Base-by-base conservation (phyloP, 1,140 invertebrate species). In the Alviniconcha marisindica region DNA sequence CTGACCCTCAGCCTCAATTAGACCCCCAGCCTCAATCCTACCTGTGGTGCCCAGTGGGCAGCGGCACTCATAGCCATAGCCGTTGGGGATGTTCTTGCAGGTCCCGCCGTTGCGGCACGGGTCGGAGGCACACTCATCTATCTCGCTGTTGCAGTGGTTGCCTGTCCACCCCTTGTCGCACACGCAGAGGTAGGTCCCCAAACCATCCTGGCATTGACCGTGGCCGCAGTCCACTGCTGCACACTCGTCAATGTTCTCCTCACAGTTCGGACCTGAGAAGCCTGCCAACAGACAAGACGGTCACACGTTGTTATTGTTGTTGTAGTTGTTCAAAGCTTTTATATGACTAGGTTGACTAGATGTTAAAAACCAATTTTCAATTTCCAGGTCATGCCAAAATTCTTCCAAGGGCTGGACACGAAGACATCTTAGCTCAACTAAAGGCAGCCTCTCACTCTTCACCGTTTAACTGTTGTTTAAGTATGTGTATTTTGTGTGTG, bases 31-130 rank as follows among this genome's bases (percentile, higher is more conserved):
- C n/a, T n/a, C n/a, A n/a, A n/a, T n/a, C 79, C 83, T 79, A 85
- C 98, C 98, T 60, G 95, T 96, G 91, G 98, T 99, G 77, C 95
- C 97, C 0, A 95, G 89, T 0, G 95, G 95, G 91, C 97, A 98
- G 0, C 95, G 92, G 92, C 97, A 98, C 66, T 95, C 93, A 93
- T 90, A 92, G 24, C 86, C 82, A 93, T 89, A 91, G 24, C 86
- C 83, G 71, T 90, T 87, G 0, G 84, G 60, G 15, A 84, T 77
- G 73, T 91, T 88, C 21, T 56, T 44, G 83, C 91, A 91, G 12
- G 82, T 82, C 0, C 85, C 89, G 3, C 88, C 87, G 77, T 90
- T 87, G 28, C 79, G 51, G 82, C 91, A 91, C 1, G 98, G 98
- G 92, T 96, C 96, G 91, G 98, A 98, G n/a, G 96, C 96, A 93